Base-by-base conservation (phyloP, 2,888 invertebrate species). In the Ctenicera cuprea region DNA sequence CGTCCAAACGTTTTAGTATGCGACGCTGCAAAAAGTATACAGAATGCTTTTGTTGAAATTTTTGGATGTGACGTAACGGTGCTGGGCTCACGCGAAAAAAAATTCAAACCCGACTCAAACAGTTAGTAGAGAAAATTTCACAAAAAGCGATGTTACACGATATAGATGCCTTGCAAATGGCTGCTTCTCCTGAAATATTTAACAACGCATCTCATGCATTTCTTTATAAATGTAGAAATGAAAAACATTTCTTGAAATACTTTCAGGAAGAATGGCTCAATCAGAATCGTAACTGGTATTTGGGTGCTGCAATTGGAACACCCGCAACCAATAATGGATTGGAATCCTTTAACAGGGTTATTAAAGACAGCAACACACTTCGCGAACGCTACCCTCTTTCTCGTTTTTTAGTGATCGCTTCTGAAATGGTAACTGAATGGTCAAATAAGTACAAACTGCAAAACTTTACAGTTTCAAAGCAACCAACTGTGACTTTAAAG, bases 221-320 rank as follows among this genome's bases (percentile, higher is more conserved):
- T 50, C 52, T 50, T 50, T 3, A 50, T 50, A 50, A 50, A 26
- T 16, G 52, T 3, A 26, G 12, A 50, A 50, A 50, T 50, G 52
- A 50, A 50, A 50, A 50, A 50, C n/a, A 50, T 12, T 50, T 50
- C 52, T 14, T 50, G 18, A 50, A 50, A 50, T 50, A 50, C 52
- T 50, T 50, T 57, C 14, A 57, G 16, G 57, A 57, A 57, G 57
- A 26, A 5, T 26, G 26, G 26, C 26, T 26, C 26, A 26, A 26
- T 26, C 26, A 26, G 26, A 26, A 57, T 38, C 57, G 9, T 8
- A 57, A 57, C 30, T 57, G 57, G 57, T 57, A 57, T 57, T 57
- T 57, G 37, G 57, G 57, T 57, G 57, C 37, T 57, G 57, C 30
- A 57, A 30, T 57, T 57, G 57, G 57, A 57, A 57, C 57, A 57